Percentiles rank a stretch among this genome's conserved stretches.
Evolutionary conservation across 2,797 vertebrate genomes (phyloP).

Genomic region (Chiloscyllium punctatum): DNA sequence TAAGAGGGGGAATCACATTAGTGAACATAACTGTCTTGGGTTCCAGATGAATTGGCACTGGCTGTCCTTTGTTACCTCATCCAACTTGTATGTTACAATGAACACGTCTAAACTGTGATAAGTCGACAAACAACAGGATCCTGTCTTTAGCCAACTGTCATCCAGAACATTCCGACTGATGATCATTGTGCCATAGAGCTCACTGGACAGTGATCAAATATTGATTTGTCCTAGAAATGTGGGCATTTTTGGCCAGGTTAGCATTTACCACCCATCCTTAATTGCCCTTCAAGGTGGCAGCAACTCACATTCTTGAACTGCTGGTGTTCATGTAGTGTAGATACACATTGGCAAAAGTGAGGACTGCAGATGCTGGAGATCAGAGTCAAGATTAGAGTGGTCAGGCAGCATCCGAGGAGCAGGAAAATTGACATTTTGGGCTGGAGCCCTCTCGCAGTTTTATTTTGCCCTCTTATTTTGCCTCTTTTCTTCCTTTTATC

Average conservation of each 20-base stretch:
- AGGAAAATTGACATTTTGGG: no score
- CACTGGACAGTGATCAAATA: background rate
- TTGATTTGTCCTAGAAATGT: background rate
- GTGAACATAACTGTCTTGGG: background rate
- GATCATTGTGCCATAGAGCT: background rate
- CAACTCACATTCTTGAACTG: background rate
- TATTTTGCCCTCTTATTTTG: background rate
- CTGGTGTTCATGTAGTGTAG: background rate
- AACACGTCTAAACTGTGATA: background rate
- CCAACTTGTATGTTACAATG: background rate
- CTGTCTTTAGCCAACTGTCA: background rate
- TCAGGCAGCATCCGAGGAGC: no score
- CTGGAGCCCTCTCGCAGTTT: no score
- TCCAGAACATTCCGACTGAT: background rate
- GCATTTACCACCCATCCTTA: background rate
- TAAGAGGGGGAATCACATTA: background rate
- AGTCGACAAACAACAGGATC: background rate
- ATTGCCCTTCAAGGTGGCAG: background rate
- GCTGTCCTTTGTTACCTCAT: background rate
- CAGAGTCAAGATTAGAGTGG: no score
- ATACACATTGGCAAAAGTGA: background rate
- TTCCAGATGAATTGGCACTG: background rate
- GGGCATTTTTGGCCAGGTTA: background rate
- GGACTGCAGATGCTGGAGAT: no score
- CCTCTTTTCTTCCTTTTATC: background rate